Conservation (phyloP, 2,113 vertebrate species). For the Sclerurus mexicanus region DNA sequence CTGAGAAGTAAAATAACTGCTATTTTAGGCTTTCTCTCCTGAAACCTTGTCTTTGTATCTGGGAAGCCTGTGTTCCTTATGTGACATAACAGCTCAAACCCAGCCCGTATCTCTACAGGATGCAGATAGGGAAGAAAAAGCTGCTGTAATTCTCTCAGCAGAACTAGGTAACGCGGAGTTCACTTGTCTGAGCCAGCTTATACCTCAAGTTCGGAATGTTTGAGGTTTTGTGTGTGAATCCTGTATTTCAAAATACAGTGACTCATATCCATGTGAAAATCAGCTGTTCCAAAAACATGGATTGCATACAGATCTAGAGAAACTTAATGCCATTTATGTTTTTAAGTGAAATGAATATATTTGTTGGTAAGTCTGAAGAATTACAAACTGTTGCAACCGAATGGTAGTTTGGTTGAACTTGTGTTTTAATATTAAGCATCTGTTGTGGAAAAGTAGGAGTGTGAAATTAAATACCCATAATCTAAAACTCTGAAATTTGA, state of each 20-base stretch:
- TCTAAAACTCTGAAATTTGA: background rate
- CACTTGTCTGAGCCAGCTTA: background rate
- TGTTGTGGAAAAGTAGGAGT: background rate
- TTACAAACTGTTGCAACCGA: background rate
- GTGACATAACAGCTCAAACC: background rate
- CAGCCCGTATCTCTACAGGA: background rate
- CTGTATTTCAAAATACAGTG: constrained; percentile 10
- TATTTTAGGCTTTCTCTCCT: background rate
- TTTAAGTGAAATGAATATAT: background rate
- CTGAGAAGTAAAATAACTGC: background rate
- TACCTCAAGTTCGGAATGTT: background rate
- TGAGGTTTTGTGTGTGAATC: background rate
- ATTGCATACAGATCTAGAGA: background rate
- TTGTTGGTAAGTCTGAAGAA: background rate
- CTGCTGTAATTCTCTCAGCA: background rate
- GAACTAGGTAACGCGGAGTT: background rate
- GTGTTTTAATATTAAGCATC: background rate
- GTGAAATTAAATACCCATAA: background rate
- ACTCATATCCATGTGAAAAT: constrained; percentile 5
- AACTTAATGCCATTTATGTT: background rate
- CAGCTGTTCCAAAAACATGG: constrained; percentile 3
- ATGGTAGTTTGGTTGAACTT: background rate
- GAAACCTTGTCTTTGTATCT: background rate
- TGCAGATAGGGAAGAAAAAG: background rate
- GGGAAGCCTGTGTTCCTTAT: background rate